These are phyloP conservation scores for Argopecten irradians DNA, from an alignment of 1,140 invertebrate species.

Conservation along the genomic window DNA sequence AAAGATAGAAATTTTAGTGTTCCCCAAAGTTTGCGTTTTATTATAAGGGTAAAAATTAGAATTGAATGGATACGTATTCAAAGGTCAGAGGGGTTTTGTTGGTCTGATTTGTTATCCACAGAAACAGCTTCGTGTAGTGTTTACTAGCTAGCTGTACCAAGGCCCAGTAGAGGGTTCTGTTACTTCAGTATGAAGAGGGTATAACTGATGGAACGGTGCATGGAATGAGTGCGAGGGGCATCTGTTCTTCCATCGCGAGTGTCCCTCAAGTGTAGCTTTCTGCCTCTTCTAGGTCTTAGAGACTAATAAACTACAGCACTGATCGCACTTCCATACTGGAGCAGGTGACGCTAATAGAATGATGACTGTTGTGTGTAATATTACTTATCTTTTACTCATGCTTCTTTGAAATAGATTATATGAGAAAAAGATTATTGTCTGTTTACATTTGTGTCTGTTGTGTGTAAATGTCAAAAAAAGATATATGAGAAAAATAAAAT, in stretches of 20 bases:
- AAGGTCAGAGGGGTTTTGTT: neutral
- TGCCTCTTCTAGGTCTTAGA: constrained; percentile 78
- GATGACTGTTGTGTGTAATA: neutral
- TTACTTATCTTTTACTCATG: too few relatives aligned
- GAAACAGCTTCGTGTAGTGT: constrained; percentile 58
- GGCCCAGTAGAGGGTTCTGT: constrained; percentile 86
- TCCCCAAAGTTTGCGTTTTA: too few relatives aligned
- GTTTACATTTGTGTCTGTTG: too few relatives aligned
- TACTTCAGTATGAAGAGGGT: constrained; percentile 92
- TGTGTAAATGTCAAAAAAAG: too few relatives aligned
- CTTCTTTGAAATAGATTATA: too few relatives aligned
- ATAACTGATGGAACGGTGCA: constrained; percentile 92
- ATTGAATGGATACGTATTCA: too few relatives aligned
- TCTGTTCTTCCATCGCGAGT: constrained; percentile 88
- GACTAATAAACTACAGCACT: constrained; percentile 81
- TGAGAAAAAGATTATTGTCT: too few relatives aligned
- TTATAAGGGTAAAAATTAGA: too few relatives aligned
- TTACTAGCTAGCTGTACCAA: constrained; percentile 62
- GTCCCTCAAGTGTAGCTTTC: constrained; percentile 73
- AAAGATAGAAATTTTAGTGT: too few relatives aligned
- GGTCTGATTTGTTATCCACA: constrained; percentile 39
- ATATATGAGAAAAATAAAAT: too few relatives aligned
- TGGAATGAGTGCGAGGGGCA: constrained; percentile 90
- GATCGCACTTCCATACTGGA: constrained; percentile 63
- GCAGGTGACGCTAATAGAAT: constrained; percentile 59